A percentile compares a stretch with the other conserved stretches of the same genome.
phyloP scores from a whole-genome alignment of 1,140 invertebrate species.

The Euborellia annulipes region DNA sequence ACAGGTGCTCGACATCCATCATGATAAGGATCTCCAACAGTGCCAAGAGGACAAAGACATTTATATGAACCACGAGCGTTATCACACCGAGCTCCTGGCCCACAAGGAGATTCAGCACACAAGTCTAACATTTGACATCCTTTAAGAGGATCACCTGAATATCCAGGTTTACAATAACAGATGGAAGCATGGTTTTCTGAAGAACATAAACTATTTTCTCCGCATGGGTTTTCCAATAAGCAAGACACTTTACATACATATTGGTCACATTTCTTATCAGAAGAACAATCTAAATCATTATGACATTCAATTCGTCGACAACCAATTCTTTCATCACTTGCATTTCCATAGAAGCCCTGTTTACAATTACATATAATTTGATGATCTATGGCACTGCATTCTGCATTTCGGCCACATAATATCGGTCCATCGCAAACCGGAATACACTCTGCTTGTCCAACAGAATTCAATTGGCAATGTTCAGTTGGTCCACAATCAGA shows the following conservation, averaged over 20 bases:
- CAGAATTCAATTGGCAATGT: constrained; percentile 46
- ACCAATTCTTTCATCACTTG: constrained; percentile 47
- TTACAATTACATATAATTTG: constrained; percentile 58
- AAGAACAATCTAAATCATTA: constrained; percentile 50
- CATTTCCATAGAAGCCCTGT: constrained; percentile 60
- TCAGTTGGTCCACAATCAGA: constrained; percentile 49
- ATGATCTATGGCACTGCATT: constrained; percentile 53
- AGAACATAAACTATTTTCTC: constrained; percentile 65
- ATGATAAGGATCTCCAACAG: constrained; percentile 66
- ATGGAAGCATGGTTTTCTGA: constrained; percentile 55
- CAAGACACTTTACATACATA: constrained; percentile 74
- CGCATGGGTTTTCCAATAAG: constrained; percentile 59
- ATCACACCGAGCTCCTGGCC: constrained; percentile 62
- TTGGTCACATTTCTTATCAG: constrained; percentile 64
- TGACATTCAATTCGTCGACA: constrained; percentile 64
- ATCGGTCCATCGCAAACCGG: constrained; percentile 45
- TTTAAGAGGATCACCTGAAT: constrained; percentile 53
- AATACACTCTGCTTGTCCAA: constrained; percentile 50
- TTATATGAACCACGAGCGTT: constrained; percentile 67
- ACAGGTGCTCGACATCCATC: constrained; percentile 59
- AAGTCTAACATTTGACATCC: constrained; percentile 62
- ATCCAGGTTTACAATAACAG: constrained; percentile 74
- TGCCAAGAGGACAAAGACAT: constrained; percentile 58
- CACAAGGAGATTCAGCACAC: constrained; percentile 62
- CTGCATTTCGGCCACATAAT: constrained; percentile 66